Evolutionary conservation across 64 coral and sea anemone species (phyloP).

Genomic region (Montipora capricornis): DNA sequence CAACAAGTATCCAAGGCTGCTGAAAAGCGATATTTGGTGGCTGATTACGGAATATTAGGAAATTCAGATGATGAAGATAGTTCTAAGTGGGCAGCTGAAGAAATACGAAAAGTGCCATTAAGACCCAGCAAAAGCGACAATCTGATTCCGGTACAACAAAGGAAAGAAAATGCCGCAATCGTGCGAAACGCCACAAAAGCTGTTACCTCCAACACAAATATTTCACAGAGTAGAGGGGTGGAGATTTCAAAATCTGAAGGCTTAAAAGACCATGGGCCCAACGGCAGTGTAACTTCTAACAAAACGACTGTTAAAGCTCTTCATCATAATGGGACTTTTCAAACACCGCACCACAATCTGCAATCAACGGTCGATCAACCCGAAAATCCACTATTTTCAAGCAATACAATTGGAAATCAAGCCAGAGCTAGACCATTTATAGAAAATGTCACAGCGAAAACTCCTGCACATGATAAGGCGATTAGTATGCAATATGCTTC

Average conservation of each 20-base stretch:
- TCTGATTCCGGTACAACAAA: neutral
- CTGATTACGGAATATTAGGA: slow-evolving; percentile 61
- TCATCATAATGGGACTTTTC: neutral
- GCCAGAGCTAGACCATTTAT: too few species aligned
- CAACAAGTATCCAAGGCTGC: neutral
- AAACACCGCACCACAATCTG: neutral
- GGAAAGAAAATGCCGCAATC: neutral
- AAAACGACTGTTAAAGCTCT: neutral
- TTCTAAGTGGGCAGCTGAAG: slow-evolving; percentile 43
- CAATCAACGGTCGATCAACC: neutral
- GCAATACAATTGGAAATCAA: neutral
- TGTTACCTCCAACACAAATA: neutral
- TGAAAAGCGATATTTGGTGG: neutral
- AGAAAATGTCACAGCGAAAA: neutral
- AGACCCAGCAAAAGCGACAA: neutral
- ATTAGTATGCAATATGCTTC: neutral
- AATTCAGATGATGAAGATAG: slow-evolving; percentile 74
- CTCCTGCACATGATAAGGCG: neutral
- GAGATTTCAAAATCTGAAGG: neutral
- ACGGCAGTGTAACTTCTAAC: neutral
- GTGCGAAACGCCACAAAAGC: neutral
- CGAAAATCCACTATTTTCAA: neutral
- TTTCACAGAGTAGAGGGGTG: neutral
- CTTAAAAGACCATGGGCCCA: neutral
- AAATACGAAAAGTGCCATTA: slow-evolving; percentile 2